Evolutionary conservation across 2,113 vertebrate species (phyloP).

Genomic region (Egretta garzetta): DNA sequence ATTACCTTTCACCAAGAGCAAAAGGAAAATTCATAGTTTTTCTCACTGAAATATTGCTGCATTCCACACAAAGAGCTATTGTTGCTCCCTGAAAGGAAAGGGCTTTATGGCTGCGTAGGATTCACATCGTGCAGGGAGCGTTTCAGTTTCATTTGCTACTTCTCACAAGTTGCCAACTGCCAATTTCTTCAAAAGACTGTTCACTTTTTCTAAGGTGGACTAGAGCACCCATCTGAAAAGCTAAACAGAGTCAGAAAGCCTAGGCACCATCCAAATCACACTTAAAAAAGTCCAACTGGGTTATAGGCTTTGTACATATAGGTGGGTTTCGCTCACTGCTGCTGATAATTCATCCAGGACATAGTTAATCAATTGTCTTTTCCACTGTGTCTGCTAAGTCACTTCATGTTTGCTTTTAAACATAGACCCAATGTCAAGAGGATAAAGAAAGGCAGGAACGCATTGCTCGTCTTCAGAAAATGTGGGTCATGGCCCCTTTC

Average conservation of each 20-base stretch:
- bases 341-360: neutral
- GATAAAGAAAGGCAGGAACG: neutral
- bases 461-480: neutral
- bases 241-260: neutral
- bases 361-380: neutral
- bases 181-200: neutral
- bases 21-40: slow-evolving; percentile 16
- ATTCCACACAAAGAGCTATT: neutral
- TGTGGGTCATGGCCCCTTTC: neutral
- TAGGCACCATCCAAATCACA: neutral
- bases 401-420: neutral
- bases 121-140: neutral
- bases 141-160: neutral
- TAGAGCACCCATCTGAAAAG: neutral
- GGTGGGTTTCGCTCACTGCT: neutral
- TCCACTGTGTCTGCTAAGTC: neutral
- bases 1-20: slow-evolving; percentile 25
- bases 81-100: neutral
- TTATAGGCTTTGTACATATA: neutral
- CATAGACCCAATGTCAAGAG: neutral
- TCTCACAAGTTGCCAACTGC: neutral
- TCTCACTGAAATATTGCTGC: neutral
- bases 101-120: neutral
- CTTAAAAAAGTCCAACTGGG: neutral
- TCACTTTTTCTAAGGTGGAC: neutral